Percentiles rank a stretch among this genome's conserved stretches.
Evolutionary conservation across 2,113 vertebrate genomes (phyloP).

Genomic region (Perognathus longimembris): DNA sequence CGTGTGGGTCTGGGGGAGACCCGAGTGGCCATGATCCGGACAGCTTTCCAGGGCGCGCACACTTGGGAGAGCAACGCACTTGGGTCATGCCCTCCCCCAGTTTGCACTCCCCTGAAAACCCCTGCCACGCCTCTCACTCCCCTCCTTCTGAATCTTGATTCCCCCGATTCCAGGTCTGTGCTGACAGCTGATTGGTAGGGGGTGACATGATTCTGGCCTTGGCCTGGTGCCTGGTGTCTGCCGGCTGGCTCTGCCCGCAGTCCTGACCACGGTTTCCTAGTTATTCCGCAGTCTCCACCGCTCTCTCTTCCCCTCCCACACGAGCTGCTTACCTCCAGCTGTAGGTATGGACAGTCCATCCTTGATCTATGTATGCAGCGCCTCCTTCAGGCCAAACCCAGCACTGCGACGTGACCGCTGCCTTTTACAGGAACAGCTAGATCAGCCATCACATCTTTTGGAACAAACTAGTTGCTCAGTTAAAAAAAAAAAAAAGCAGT

Average conservation of each 20-base stretch:
- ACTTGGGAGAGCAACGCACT: too few relatives aligned
- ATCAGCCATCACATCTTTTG: background rate
- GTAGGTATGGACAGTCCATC: background rate
- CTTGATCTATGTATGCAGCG: background rate
- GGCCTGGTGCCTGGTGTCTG: background rate
- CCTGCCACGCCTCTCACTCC: background rate
- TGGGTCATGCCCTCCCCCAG: too few relatives aligned
- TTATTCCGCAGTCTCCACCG: background rate
- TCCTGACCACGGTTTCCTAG: too few relatives aligned
- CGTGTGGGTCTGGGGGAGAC: too few relatives aligned
- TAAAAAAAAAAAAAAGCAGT: slow-evolving; percentile 3
- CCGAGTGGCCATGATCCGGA: background rate
- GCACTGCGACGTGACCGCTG: too few relatives aligned
- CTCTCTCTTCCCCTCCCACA: background rate
- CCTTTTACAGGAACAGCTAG: background rate
- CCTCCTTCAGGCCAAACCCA: too few relatives aligned
- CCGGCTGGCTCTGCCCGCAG: background rate
- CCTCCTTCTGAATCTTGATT: background rate
- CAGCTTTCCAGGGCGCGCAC: background rate
- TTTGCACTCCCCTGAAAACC: background rate
- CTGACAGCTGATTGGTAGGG: background rate
- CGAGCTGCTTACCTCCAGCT: background rate
- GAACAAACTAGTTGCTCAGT: background rate
- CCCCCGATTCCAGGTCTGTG: background rate
- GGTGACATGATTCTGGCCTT: background rate